Conservation (phyloP, 2,888 invertebrate species). For the Melinaea menophilus region DNA sequence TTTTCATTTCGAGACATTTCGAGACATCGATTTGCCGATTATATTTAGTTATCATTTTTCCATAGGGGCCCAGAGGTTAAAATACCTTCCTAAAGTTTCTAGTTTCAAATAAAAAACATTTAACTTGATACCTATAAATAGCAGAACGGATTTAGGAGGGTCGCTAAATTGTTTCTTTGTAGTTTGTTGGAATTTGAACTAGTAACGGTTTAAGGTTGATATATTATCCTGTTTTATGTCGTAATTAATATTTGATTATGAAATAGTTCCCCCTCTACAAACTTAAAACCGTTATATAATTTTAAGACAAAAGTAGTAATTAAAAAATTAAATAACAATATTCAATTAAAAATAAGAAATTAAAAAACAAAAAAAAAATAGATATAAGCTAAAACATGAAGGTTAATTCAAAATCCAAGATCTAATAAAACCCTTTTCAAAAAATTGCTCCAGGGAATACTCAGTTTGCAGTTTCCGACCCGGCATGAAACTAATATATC, state of each 20-base stretch:
- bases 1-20: no score
- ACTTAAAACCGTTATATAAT: no score
- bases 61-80: conserved; percentile 23
- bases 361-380: no score
- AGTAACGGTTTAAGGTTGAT: no score
- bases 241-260: neutral
- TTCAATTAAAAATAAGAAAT: no score
- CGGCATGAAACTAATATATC: neutral
- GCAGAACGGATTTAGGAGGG: conserved; percentile 29
- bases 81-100: conserved; percentile 20
- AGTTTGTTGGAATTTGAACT: conserved; percentile 25
- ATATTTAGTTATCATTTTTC: conserved; percentile 18
- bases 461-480: neutral
- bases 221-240: neutral
- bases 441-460: neutral
- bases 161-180: conserved; percentile 29
- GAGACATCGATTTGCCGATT: conserved; percentile 8
- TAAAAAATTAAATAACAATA: no score
- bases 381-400: neutral
- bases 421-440: conserved; percentile 1
- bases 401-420: neutral
- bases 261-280: neutral
- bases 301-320: no score
- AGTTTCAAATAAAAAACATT: conserved; percentile 25
- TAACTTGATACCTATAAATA: conserved; percentile 32